Evolutionary conservation across 2,113 vertebrate species (phyloP), one percentile per base, ranked within the genome.

Genomic region (Apeltes quadracus): DNA sequence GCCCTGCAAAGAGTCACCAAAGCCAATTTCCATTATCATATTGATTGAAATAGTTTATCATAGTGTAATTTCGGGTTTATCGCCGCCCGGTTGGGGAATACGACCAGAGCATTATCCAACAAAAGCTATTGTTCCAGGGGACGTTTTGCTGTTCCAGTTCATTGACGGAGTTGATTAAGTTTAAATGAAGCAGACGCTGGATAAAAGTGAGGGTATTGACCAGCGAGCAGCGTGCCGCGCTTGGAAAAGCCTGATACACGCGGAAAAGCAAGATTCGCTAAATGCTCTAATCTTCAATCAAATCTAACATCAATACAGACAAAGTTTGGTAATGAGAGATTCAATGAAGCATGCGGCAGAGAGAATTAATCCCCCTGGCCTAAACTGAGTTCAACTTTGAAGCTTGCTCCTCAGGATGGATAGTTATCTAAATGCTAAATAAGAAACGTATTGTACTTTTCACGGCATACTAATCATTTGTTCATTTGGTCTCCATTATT

Each of bases 361-460:
- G 94, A 95, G 96, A 97, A 98, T 98, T 97, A 98, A 98, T 98
- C 96, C 96, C 96, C 96, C 95, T 94, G 94, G 95, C 96, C 96
- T 97, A 98, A 98, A 98, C 95, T 96, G 95, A 96, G 94, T 97
- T 98, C 95, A 97, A 98, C 97, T 99, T 99, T 99, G 96, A 99
- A 98, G 97, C 95, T 91, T 91, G 95, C 95, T 96, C 95, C 91
- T 93, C 94, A 95, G 96, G 95, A 96, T 94, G 95, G 96, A 96
- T 94, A 96, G 96, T 99, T 98, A 99, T 99, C 97, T 99, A 99
- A 99, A 99, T 99, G 98, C 98, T 98, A 99, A 99, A 96, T 98
- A 98, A 98, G 97, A 97, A 97, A 96, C 95, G 95, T 95, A 97
- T 99, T 98, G 97, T 96, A 96, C 96, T 98, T 97, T 97, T 98